A percentile compares a stretch with the other conserved stretches of the same genome.
Evolutionary conservation across 2,797 vertebrate genomes (phyloP).

Genomic region (Aeoliscus strigatus): DNA sequence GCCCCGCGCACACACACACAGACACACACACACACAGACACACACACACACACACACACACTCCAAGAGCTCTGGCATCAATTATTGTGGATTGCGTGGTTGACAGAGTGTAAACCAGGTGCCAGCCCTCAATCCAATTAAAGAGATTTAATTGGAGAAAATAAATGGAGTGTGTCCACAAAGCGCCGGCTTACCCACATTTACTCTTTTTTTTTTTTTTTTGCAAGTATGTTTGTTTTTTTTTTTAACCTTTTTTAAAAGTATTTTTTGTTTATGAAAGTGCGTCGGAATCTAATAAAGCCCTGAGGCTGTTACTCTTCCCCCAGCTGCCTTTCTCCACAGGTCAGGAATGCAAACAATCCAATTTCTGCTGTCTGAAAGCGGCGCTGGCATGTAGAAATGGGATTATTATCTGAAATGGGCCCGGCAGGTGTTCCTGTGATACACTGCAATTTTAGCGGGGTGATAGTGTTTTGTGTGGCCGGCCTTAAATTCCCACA

Average conservation of each 20-base stretch:
- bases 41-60: conserved; percentile 27
- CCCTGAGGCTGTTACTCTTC: conserved; percentile 55
- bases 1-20: conserved; percentile 26
- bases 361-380: conserved; percentile 58
- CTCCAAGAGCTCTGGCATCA: conserved; percentile 55
- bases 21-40: conserved; percentile 17
- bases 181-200: conserved; percentile 59
- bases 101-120: conserved; percentile 76
- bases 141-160: conserved; percentile 74
- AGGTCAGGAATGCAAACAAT: conserved; percentile 72
- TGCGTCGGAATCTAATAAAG: conserved; percentile 65
- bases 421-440: conserved; percentile 59
- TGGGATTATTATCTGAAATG: conserved; percentile 65
- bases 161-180: conserved; percentile 74
- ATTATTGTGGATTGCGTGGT: conserved; percentile 70
- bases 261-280: conserved; percentile 70
- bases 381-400: conserved; percentile 52
- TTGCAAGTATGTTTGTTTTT: conserved; percentile 38
- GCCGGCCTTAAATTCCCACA: conserved; percentile 38
- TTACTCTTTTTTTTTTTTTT: too few species aligned
- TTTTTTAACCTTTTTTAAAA: conserved; percentile 41
- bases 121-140: conserved; percentile 73
- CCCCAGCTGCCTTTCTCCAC: conserved; percentile 59
- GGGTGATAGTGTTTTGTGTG: conserved; percentile 25
- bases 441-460: conserved; percentile 42